phyloP scores from a whole-genome alignment of 2,888 invertebrate species.

The Lottia scabra region DNA sequence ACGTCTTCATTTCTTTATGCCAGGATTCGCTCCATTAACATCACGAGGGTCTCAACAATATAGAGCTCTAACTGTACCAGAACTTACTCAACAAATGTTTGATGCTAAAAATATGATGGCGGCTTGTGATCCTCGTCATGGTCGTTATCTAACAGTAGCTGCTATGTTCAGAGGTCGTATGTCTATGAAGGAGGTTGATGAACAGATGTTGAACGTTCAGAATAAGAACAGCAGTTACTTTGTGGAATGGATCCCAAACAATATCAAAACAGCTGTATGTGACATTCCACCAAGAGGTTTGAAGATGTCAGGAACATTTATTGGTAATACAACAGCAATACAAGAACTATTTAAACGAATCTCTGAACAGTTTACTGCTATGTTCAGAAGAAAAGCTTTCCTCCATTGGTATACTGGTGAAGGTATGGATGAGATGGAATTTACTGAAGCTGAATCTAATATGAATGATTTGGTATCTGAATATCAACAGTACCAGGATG shows the following conservation, averaged over 20 bases:
- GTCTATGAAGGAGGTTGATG: constrained; percentile 1
- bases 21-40: not conserved
- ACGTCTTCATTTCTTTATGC: constrained; percentile 4
- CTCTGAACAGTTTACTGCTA: not conserved
- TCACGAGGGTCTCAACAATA: not conserved
- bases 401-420: constrained; percentile 4
- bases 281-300: constrained; percentile 4
- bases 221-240: constrained; percentile 1
- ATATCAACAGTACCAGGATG: constrained; percentile 4
- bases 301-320: constrained; percentile 1
- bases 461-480: constrained; percentile 4
- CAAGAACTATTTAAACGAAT: not conserved
- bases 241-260: not conserved
- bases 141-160: not conserved
- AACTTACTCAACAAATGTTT: not conserved
- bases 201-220: constrained; percentile 4
- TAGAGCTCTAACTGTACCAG: not conserved
- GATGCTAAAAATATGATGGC: constrained; percentile 2
- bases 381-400: constrained; percentile 1
- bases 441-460: constrained; percentile 1
- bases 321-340: not conserved
- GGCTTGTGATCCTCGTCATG: not conserved
- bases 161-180: constrained; percentile 1
- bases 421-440: constrained; percentile 4
- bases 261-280: not conserved